Percentiles rank a stretch among this genome's conserved stretches.
phyloP scores from a whole-genome alignment of 2,797 vertebrate species.

The Clarias fuscus region DNA sequence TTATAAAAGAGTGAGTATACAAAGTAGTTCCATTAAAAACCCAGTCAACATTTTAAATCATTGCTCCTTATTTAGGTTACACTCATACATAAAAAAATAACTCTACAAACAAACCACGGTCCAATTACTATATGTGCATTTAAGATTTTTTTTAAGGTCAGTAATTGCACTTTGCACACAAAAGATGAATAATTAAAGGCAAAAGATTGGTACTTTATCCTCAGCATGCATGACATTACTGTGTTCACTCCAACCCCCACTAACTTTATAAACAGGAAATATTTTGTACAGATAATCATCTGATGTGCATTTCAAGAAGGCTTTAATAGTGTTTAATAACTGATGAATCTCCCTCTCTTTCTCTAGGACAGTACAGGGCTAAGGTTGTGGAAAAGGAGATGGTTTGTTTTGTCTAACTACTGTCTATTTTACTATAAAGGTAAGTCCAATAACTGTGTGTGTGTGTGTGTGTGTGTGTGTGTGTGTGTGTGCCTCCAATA shows the following conservation, averaged over 20 bases:
- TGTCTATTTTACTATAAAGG: constrained; percentile 93
- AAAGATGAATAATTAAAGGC: neutral
- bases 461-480: neutral
- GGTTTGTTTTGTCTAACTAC: constrained; percentile 91
- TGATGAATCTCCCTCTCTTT: neutral
- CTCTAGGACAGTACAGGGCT: constrained; percentile 86
- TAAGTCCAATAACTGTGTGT: constrained; percentile 53
- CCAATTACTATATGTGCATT: neutral
- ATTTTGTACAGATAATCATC: neutral
- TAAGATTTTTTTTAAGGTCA: neutral
- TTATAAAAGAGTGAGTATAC: constrained; percentile 81
- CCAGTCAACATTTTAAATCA: neutral
- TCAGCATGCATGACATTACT: neutral
- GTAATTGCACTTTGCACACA: neutral
- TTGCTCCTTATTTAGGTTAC: neutral
- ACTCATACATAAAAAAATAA: neutral
- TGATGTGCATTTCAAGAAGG: neutral
- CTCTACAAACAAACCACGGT: neutral
- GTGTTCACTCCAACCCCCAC: neutral
- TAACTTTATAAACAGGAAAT: neutral
- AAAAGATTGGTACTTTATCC: neutral
- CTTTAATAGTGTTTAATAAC: neutral
- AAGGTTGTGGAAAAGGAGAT: constrained; percentile 89
- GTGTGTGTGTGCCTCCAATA: neutral
- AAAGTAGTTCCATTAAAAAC: neutral